Evolutionary conservation across 2,797 vertebrate species (phyloP), one percentile per base, ranked within the genome.

Genomic region (Mormyrops boulengeri): DNA sequence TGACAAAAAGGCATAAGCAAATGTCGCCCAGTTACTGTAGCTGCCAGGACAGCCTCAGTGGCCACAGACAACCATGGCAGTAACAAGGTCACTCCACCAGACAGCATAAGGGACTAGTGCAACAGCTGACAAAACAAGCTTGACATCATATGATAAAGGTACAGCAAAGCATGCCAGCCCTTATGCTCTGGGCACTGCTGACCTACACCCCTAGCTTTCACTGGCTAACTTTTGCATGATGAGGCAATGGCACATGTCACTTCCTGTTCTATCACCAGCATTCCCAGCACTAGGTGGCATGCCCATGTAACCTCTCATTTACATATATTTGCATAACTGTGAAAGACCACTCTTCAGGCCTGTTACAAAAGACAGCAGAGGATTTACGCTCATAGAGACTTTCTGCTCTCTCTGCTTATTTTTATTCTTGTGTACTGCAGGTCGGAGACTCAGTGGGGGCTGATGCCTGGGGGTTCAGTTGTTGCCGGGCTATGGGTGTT

Each of bases 251-350:
- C 88, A 90, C 90, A 73, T 90, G 90, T 89, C 90, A 90, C 85
- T 89, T 89, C 88, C 88, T 89, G 60, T 87, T 80, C 84, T 87
- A 60, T 90, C 90, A 89, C 73, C 88, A 89, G 66, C 62, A 85
- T 86, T 73, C 69, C 60, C 87, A 26, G 87, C 85, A 89, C 85
- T 90, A 90, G 80, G 88, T 88, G 90, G 77, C 73, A 80, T 41
- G 34, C 34, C 47, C 89, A 30, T 60, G 11, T 30, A 82, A 66
- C 55, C 89, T 89, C 80, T 87, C 47, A 91, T 91, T 91, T 90
- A 85, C 88, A 91, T 90, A 86, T 73, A 91, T 92, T 91, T 91
- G 57, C 91, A 91, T 89, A 90, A 69, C 55, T 84, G 88, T 88
- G 87, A 80, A 82, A 84, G 88, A 60, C 44, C 26, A 62, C 47